Base-by-base conservation (phyloP, 2,113 vertebrate species). In the Eubucco bourcierii region DNA sequence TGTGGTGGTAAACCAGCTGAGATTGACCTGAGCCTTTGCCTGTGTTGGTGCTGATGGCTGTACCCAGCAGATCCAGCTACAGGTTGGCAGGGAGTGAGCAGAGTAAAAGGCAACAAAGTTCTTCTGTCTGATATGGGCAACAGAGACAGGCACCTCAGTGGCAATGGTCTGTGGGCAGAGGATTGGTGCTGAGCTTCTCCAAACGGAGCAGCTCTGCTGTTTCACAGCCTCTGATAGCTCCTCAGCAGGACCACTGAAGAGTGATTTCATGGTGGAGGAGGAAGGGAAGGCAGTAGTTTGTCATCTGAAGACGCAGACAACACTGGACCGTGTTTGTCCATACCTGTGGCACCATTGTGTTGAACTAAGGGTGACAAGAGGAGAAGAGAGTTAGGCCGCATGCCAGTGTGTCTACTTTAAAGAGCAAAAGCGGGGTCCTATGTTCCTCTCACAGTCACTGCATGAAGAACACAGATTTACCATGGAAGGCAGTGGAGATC, bases 281-380 rank as follows among this genome's bases (percentile, higher is more conserved):
- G 6, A 56, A 71, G n/a, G 39, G 27, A 66, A 50, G 7, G 27
- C 59, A 76, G 59, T 1, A 2, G 15, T 80, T 64, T 53, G 12
- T 25, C 52, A 7, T 46, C 9, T 46, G 61, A 68, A 29, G 3
- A 1, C 1, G 0, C 1, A 0, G 37, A 9, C 0, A 0, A 39
- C 1, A 1, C 29, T 76, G 2, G 1, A 7, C 25, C 33, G 2
- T 44, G 19, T 18, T 63, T 73, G 41, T 33, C 79, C 34, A 0
- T 33, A 41, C 34, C n/a, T 1, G 2, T 41, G 70, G 50, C 47
- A 63, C 28, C 8, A 5, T 12, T 14, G 15, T 58, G 21, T 29
- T 56, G 31, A 19, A 0, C 41, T 21, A 29, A 33, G 27, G 31
- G 19, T 63, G 46, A 18, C 13, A 83, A 33, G 37, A 81, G 47